Conservation (phyloP, 2,797 vertebrate genomes). For the Kryptopterus vitreolus region DNA sequence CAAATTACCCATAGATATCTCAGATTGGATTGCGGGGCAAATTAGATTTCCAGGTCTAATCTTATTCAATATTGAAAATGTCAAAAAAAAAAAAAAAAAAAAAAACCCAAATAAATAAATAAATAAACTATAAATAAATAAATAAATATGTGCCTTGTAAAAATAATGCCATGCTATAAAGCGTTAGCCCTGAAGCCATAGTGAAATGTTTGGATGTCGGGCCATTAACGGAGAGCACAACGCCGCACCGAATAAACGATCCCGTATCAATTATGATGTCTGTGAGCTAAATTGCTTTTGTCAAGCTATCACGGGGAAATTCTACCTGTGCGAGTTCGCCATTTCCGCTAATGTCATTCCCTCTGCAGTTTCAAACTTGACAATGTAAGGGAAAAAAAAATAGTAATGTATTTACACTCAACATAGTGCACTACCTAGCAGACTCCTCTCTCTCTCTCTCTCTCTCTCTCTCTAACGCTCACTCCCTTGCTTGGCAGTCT, state of each 20-base stretch:
- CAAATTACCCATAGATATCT: constrained; percentile 62
- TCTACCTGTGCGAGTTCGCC: constrained; percentile 7
- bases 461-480: background rate
- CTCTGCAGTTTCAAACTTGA: background rate
- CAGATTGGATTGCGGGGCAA: constrained; percentile 67
- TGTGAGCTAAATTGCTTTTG: constrained; percentile 37
- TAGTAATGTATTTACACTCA: constrained; percentile 22
- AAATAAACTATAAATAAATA: constrained; percentile 49
- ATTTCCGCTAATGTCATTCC: constrained; percentile 28
- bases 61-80: constrained; percentile 61
- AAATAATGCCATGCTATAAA: constrained; percentile 51
- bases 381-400: constrained; percentile 1
- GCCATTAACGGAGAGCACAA: constrained; percentile 36
- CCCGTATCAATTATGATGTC: constrained; percentile 9
- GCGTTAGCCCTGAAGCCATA: constrained; percentile 59
- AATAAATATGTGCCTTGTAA: constrained; percentile 57
- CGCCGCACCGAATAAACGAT: constrained; percentile 30
- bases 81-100: constrained; percentile 48
- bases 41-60: constrained; percentile 68
- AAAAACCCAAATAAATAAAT: constrained; percentile 33
- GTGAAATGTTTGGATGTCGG: constrained; percentile 62
- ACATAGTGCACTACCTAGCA: background rate
- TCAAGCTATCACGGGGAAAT: constrained; percentile 25
- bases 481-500: constrained; percentile 5
- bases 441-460: background rate